phyloP scores from a whole-genome alignment of 2,113 vertebrate genomes.

The Leuciscus idus region DNA sequence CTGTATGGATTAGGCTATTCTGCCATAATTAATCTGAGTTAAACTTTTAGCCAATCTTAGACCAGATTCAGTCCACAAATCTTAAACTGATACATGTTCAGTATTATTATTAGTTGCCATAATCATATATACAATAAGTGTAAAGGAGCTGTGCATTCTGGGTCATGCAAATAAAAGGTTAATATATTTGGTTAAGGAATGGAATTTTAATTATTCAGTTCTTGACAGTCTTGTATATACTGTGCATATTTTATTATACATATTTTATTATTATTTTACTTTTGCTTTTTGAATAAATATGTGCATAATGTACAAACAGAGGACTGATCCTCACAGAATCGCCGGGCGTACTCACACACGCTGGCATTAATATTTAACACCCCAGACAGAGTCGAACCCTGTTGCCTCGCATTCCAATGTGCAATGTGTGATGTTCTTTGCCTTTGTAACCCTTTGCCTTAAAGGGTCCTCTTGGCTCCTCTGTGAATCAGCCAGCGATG shows the following conservation, averaged over 20 bases:
- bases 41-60: neutral
- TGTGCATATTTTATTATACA: neutral
- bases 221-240: conserved; percentile 23
- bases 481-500: conserved; percentile 32
- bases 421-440: conserved; percentile 48
- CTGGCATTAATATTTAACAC: conserved; percentile 57
- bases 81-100: neutral
- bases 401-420: conserved; percentile 43
- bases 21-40: neutral
- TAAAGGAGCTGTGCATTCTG: neutral
- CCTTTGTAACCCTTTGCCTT: conserved; percentile 50
- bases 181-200: neutral
- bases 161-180: neutral
- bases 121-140: neutral
- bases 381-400: conserved; percentile 46
- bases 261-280: neutral
- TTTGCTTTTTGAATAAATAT: conserved; percentile 24
- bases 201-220: neutral
- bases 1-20: neutral
- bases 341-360: neutral
- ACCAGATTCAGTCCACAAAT: neutral
- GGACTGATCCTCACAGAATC: conserved; percentile 29
- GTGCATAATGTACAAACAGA: conserved; percentile 46
- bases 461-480: conserved; percentile 50
- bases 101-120: neutral